Evolutionary conservation across 2,113 vertebrate genomes (phyloP).

Genomic region (Mellivora capensis): DNA sequence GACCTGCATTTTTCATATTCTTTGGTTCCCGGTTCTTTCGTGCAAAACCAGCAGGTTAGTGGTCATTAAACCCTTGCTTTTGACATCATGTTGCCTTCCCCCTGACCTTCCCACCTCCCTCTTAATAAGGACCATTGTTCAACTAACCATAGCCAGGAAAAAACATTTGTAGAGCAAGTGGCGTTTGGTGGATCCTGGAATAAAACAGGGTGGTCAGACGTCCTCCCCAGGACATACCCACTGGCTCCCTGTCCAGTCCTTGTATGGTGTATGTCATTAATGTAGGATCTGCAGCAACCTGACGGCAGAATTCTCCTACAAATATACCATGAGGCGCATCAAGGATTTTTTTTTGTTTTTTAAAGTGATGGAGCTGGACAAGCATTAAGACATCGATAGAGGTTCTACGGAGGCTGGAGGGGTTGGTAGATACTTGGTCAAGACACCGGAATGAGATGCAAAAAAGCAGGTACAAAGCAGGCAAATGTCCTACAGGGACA

Average conservation of each 20-base stretch:
- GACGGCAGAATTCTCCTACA: not conserved
- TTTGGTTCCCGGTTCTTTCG: not conserved
- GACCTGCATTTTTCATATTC: fast-evolving
- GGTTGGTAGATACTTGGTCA: not conserved
- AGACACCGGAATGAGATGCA: not conserved
- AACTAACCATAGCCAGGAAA: not conserved
- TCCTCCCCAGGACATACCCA: not conserved
- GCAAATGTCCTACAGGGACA: not conserved
- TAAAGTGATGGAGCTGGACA: not conserved
- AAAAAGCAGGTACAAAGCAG: not conserved
- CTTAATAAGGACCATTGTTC: not conserved
- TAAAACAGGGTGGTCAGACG: not conserved
- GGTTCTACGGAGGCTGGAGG: not conserved
- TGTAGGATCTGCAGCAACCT: not conserved
- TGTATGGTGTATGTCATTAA: not conserved
- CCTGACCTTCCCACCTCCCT: not conserved
- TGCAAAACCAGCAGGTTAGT: not conserved
- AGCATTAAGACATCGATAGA: not conserved
- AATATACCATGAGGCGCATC: fast-evolving
- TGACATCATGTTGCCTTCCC: not conserved
- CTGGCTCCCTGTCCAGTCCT: not conserved
- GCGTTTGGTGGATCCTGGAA: not conserved
- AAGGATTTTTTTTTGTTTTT: not conserved
- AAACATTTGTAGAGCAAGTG: not conserved
- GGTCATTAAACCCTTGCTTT: not conserved